Base-by-base conservation (phyloP, 2,113 vertebrate genomes). In the Sigmodon hispidus region DNA sequence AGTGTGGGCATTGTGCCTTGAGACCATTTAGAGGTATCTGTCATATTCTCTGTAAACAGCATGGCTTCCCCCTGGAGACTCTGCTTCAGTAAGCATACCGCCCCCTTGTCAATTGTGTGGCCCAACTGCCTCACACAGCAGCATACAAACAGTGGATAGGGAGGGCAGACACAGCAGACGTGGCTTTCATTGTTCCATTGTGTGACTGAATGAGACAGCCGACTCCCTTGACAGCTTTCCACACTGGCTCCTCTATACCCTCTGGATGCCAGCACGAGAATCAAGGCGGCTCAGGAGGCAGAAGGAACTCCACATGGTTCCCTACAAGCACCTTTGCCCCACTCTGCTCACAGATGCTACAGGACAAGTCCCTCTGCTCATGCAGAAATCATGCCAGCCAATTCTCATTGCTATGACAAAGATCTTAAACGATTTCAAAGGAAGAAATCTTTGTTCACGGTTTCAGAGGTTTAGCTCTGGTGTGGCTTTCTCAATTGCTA, bases 21-120 rank as follows among this genome's bases (percentile, higher is more conserved):
- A 94, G 48, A 88, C 34, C 73, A 75, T 79, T 89, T 77, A 79
- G 52, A 94, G 59, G 57, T 36, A 89, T 75, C 61, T 84, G 29
- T 84, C 77, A 57, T 21, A 73, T 57, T 94, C 8, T 9, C 26
- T 63, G 8, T n/a, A 52, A 75, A 79, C 22, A 52, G 59, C 61
- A 70, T 59, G 43, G 50, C 45, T 94, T 70, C 89, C 8, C 29
- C 40, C 34, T 16, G 50, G 65, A 94, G 87, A 85, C 59, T 43
- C 13, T 70, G 45, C 87, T 48, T 45, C 43, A 65, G n/a, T 15
- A 79, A 79, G 36, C 34, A 5, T 0, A 1, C 7, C 43, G 4
- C 15, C 59, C 45, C 26, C 45, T 84, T 16, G 87, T 57, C 89
- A 45, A 19, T 48, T 22, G 76, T 12, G 31, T 76, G 59, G 43